Conservation (phyloP, 2,797 vertebrate species). For the Macropus fuliginosus region DNA sequence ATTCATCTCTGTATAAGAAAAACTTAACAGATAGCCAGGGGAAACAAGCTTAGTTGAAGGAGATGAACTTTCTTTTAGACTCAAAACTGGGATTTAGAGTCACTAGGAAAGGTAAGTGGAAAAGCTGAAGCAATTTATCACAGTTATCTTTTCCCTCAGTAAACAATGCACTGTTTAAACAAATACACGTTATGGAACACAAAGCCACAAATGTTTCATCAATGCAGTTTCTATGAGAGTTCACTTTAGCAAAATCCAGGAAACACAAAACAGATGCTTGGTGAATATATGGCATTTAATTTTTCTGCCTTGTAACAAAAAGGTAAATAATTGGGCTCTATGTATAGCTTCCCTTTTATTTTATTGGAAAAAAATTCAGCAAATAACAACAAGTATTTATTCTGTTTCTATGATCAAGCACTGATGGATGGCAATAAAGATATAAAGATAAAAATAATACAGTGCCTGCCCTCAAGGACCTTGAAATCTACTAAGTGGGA, state of each 20-base stretch:
- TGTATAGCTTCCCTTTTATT: conserved; percentile 53
- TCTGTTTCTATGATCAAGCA: not conserved
- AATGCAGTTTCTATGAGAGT: conserved; percentile 61
- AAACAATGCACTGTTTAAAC: conserved; percentile 82
- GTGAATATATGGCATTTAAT: conserved; percentile 69
- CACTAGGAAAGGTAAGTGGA: conserved; percentile 78
- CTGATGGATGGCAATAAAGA: not conserved
- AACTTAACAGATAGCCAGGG: not conserved
- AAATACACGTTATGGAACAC: conserved; percentile 76
- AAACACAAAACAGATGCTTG: conserved; percentile 67
- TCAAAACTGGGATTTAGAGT: conserved; percentile 72
- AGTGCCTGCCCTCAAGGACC: not conserved
- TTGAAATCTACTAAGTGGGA: not conserved
- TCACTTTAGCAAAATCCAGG: conserved; percentile 68
- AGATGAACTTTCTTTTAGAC: conserved; percentile 71
- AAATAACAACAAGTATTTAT: not conserved
- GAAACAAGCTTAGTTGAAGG: conserved; percentile 34
- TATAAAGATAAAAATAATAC: not conserved
- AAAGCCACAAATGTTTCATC: conserved; percentile 77
- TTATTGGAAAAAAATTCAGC: conserved; percentile 57
- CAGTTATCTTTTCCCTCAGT: conserved; percentile 81
- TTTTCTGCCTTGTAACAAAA: conserved; percentile 73
- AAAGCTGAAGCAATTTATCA: conserved; percentile 81
- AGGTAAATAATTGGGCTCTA: conserved; percentile 68
- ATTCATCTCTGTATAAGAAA: not conserved